Conservation (phyloP, 2,113 vertebrate species). For the Mustelus asterias region DNA sequence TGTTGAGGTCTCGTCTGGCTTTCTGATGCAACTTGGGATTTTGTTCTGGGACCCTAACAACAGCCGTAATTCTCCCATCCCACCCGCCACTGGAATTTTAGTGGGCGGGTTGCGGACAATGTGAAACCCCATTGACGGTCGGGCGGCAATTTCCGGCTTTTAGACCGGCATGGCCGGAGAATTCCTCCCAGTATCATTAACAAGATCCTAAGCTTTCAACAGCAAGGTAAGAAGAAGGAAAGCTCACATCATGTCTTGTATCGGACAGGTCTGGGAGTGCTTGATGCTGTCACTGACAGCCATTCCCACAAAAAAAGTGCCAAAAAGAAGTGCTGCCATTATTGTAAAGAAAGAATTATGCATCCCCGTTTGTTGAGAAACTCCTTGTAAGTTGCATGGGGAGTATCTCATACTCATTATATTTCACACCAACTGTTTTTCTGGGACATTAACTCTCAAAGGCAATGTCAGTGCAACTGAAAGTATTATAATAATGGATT, state of each 20-base stretch:
- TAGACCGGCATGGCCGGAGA: no score
- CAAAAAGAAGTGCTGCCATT: background rate
- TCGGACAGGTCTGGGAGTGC: background rate
- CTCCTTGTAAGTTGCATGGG: background rate
- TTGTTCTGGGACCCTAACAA: no score
- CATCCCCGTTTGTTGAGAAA: background rate
- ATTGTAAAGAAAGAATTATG: conserved; percentile 1
- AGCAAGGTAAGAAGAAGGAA: background rate
- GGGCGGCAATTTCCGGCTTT: no score
- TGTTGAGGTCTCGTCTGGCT: no score
- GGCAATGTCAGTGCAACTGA: background rate
- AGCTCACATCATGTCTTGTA: background rate
- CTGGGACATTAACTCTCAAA: conserved; percentile 7
- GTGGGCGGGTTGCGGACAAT: no score
- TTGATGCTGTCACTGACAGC: background rate
- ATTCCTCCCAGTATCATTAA: no score
- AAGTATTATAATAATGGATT: conserved; percentile 20
- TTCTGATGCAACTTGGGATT: no score
- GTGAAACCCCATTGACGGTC: no score
- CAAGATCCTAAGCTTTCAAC: background rate
- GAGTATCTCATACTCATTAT: background rate
- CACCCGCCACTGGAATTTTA: no score
- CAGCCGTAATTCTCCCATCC: no score
- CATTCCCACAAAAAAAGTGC: background rate
- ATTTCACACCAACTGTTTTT: conserved; percentile 6